Conservation (phyloP, 2,888 invertebrate genomes). For the Sclerodermus sp. region DNA sequence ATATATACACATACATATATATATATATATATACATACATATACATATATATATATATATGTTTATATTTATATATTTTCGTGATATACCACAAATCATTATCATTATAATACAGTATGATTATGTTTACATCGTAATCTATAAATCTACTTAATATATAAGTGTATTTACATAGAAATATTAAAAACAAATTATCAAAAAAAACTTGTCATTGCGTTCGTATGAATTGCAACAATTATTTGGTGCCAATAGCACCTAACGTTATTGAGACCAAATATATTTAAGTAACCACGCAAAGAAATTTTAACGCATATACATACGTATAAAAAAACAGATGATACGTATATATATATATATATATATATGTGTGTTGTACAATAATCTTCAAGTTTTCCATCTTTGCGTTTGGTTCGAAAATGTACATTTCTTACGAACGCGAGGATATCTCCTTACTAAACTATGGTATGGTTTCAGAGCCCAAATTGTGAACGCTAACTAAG, state of each 20-base stretch:
- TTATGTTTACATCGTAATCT: conserved; percentile 51
- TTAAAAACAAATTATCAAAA: conserved; percentile 34
- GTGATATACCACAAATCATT: conserved; percentile 51
- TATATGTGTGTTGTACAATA: conserved; percentile 2
- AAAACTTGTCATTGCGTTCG: conserved; percentile 29
- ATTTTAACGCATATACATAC: conserved; percentile 7
- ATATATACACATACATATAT: conserved; percentile 15
- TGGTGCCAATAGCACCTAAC: conserved; percentile 16
- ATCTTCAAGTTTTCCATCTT: conserved; percentile 6
- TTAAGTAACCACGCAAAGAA: conserved; percentile 19
- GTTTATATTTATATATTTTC: conserved; percentile 27
- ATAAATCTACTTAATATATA: conserved; percentile 50
- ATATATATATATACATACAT: conserved; percentile 16
- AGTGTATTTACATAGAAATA: conserved; percentile 51
- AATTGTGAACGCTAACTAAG: conserved; percentile 25
- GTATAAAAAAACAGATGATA: too few species aligned
- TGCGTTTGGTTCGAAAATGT: neutral
- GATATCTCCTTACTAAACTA: conserved; percentile 9
- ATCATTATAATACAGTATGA: conserved; percentile 55
- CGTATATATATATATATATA: neutral
- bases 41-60: conserved; percentile 11
- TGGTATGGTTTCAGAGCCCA: conserved; percentile 23
- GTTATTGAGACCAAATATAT: conserved; percentile 22
- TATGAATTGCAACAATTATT: conserved; percentile 28
- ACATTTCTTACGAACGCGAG: conserved; percentile 29